Evolutionary conservation across 2,888 invertebrate genomes (phyloP).

Genomic region (Plagiodera versicolora): DNA sequence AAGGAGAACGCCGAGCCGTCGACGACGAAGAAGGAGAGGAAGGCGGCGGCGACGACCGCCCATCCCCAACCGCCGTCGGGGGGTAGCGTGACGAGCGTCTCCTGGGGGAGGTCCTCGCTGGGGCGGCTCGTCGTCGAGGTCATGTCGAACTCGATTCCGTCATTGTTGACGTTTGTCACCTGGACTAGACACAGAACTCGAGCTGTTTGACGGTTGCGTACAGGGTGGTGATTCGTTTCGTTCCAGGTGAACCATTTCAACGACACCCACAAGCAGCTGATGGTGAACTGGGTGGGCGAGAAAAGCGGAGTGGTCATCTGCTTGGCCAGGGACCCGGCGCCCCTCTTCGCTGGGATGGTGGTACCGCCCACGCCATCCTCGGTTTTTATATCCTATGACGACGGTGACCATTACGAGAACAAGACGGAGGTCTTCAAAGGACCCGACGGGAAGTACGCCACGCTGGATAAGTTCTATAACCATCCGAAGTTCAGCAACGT

Average conservation of each 20-base stretch:
- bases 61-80: constrained; percentile 66
- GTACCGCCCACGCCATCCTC: constrained; percentile 62
- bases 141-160: too few species aligned
- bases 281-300: constrained; percentile 92
- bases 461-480: constrained; percentile 81
- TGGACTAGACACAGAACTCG: too few species aligned
- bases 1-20: constrained; percentile 63
- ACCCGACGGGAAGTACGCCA: constrained; percentile 62
- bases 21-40: constrained; percentile 60
- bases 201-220: too few species aligned
- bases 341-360: constrained; percentile 52
- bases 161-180: too few species aligned
- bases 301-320: constrained; percentile 86
- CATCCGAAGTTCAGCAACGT: constrained; percentile 78
- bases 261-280: constrained; percentile 84
- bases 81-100: constrained; percentile 52
- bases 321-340: constrained; percentile 73
- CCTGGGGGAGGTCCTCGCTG: constrained; percentile 24
- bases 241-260: constrained; percentile 72
- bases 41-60: constrained; percentile 59
- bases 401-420: constrained; percentile 78
- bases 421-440: constrained; percentile 70
- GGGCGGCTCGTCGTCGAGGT: too few species aligned
- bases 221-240: not conserved
- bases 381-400: constrained; percentile 84